phyloP scores from a whole-genome alignment of 2,113 vertebrate species.

The Eurypyga helias region DNA sequence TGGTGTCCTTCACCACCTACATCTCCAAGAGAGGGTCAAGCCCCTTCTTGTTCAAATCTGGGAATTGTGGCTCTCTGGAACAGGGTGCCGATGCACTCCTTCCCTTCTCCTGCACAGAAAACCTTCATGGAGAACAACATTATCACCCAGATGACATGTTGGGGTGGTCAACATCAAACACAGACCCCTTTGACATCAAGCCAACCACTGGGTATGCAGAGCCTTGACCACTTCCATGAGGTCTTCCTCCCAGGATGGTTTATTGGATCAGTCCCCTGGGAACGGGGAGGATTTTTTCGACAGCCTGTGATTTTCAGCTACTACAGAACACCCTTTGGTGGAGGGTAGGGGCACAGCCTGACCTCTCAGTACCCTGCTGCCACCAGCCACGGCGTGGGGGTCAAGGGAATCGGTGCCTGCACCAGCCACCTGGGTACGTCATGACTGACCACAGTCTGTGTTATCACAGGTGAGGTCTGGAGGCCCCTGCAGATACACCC shows the following conservation, averaged over 20 bases:
- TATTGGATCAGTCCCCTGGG: not conserved
- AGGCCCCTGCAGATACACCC: not conserved
- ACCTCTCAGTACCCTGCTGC: not conserved
- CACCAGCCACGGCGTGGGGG: accelerated
- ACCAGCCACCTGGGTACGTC: not conserved
- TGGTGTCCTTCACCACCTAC: not conserved
- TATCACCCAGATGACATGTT: not conserved
- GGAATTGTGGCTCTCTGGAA: not conserved
- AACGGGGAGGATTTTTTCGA: not conserved
- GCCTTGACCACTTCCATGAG: not conserved
- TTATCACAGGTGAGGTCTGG: not conserved
- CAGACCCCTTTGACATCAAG: not conserved
- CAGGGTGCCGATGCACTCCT: accelerated
- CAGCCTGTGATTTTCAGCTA: not conserved
- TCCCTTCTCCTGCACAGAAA: not conserved
- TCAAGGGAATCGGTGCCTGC: not conserved
- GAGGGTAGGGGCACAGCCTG: not conserved
- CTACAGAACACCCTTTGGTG: accelerated
- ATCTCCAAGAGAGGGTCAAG: not conserved
- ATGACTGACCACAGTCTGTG: not conserved
- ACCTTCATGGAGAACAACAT: not conserved
- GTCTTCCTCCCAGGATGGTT: not conserved
- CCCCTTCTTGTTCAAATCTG: not conserved
- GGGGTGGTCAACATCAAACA: not conserved
- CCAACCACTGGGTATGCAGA: not conserved